Base-by-base conservation (phyloP, 2,888 invertebrate species). In the Caenorhabditis doughertyi region DNA sequence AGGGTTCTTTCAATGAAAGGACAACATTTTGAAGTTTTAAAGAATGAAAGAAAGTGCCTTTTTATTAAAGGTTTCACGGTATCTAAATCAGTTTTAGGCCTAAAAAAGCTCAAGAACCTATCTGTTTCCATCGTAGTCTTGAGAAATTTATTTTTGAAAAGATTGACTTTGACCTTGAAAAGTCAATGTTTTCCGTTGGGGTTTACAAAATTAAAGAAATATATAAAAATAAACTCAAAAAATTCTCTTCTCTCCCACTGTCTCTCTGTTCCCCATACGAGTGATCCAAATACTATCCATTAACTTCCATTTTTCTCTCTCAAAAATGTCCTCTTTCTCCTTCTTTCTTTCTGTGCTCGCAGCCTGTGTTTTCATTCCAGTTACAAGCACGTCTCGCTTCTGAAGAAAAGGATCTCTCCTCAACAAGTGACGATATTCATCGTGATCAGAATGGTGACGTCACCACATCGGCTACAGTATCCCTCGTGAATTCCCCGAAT, bases 321-420 rank as follows among this genome's bases (percentile, higher is more conserved):
- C 39, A 5, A 1, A 18, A 16, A 3, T 7, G 9, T 25, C 58
- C 39, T 39, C 39, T 23, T 35, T 13, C n/a, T 18, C 56, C 29
- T 8, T 8, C n/a, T 68, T 25, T 67, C 64, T 60, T 39, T 44
- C 70, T 64, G 44, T 51, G 58, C 55, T 29, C 51, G 60, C 49
- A 35, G 49, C 58, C 58, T 47, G 49, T 39, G 32, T 29, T 29
- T 27, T n/a, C 7, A 5, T 49, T 65, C 21, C 49, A 68, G 56
- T 51, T 67, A 23, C 64, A 80, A 76, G 80, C 70, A n/a, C 73
- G 85, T 44, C 77, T 85, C 35, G 85, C 85, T 16, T 85, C 85
- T 23, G 85, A 85, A 60, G 85, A 85, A 49, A 77, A 79, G 49
- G 85, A 85, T 47, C 73, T 76, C 53, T 83, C 71, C 7, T 80